phyloP scores from a whole-genome alignment of 2,888 invertebrate species.

The Rhynchonema sp. region DNA sequence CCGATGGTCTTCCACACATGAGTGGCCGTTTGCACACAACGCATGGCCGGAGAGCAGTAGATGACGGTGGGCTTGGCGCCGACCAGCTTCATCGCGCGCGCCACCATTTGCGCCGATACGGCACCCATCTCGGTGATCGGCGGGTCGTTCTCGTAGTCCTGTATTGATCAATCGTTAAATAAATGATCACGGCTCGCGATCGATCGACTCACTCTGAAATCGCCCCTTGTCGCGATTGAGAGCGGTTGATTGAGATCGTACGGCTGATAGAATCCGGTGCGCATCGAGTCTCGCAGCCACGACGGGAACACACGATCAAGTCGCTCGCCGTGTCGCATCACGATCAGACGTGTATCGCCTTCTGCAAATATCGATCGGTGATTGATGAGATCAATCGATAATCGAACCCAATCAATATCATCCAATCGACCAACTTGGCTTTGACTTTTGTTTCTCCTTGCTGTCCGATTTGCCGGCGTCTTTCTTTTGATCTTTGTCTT shows the following conservation, averaged over 20 bases:
- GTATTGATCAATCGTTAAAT: background rate
- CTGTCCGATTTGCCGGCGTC: too few relatives aligned
- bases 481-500: too few relatives aligned
- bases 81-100: background rate
- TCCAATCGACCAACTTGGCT: too few relatives aligned
- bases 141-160: background rate
- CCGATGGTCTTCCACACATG: background rate
- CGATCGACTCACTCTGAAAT: background rate
- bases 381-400: too few relatives aligned
- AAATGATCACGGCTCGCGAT: background rate
- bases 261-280: background rate
- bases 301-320: background rate
- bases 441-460: too few relatives aligned
- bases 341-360: too few relatives aligned
- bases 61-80: background rate
- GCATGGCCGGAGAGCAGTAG: background rate
- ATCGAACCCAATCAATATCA: too few relatives aligned
- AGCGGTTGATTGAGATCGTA: background rate
- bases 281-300: background rate
- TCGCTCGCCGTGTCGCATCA: background rate
- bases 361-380: too few relatives aligned
- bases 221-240: background rate
- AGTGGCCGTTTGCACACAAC: background rate
- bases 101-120: background rate
- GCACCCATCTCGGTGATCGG: background rate